Conservation (phyloP, 2,797 vertebrate genomes). For the Cyprinella venusta region DNA sequence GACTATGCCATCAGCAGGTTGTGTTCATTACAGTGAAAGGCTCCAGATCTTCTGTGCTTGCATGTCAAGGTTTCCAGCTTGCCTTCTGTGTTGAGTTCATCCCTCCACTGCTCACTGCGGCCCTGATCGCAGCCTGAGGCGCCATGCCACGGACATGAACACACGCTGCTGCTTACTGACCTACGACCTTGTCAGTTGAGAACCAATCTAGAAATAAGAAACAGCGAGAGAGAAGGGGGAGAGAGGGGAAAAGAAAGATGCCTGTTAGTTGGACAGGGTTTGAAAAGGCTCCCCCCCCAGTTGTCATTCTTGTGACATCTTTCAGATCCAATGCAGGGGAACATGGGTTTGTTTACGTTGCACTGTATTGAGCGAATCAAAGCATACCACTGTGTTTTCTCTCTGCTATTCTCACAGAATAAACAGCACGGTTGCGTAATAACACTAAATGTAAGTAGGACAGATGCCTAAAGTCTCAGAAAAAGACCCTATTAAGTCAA, state of each 20-base stretch:
- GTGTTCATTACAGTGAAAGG: slow-evolving; percentile 42
- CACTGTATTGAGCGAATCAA: slow-evolving; percentile 27
- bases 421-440: slow-evolving; percentile 1
- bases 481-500: background rate
- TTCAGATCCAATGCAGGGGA: slow-evolving; percentile 1
- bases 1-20: slow-evolving; percentile 11
- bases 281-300: background rate
- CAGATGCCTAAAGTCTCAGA: slow-evolving; percentile 9
- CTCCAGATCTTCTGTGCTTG: slow-evolving; percentile 34
- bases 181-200: slow-evolving; percentile 58
- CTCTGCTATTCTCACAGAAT: background rate
- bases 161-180: slow-evolving; percentile 51
- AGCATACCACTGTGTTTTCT: slow-evolving; percentile 50
- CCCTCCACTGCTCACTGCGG: slow-evolving; percentile 36
- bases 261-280: slow-evolving; percentile 19
- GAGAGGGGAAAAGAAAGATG: background rate
- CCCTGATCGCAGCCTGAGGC: slow-evolving; percentile 45
- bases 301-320: slow-evolving; percentile 15
- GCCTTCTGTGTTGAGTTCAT: slow-evolving; percentile 24
- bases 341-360: slow-evolving; percentile 23
- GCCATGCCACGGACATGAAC: slow-evolving; percentile 31
- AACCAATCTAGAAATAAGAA: slow-evolving; percentile 43
- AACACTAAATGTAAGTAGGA: slow-evolving; percentile 10
- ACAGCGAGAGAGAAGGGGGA: background rate
- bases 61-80: slow-evolving; percentile 33